phyloP scores from a whole-genome alignment of 1,140 invertebrate genomes.

The Palaemon carinicauda region DNA sequence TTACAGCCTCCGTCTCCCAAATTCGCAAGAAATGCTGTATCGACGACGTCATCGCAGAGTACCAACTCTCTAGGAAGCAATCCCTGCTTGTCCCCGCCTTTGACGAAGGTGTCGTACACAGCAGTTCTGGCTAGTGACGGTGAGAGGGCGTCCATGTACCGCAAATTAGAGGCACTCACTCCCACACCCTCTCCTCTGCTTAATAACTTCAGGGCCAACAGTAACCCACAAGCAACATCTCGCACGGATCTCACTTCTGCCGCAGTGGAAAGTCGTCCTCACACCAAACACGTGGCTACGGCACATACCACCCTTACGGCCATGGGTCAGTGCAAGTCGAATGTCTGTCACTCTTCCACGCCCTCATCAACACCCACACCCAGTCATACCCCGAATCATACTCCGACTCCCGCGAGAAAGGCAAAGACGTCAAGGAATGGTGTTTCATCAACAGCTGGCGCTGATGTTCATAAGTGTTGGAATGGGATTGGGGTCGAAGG shows the following conservation, averaged over 20 bases:
- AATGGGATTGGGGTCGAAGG: not conserved
- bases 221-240: not conserved
- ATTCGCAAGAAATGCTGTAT: not conserved
- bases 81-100: not conserved
- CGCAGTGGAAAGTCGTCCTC: not conserved
- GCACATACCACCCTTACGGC: not conserved
- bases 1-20: slow-evolving; percentile 12
- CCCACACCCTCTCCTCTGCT: slow-evolving; percentile 17
- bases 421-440: not conserved
- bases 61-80: not conserved
- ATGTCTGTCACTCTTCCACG: not conserved
- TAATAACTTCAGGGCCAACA: not conserved
- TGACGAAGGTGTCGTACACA: slow-evolving; percentile 4
- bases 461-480: no score
- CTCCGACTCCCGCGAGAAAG: not conserved
- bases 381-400: not conserved
- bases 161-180: not conserved
- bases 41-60: not conserved
- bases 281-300: not conserved
- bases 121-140: slow-evolving; percentile 16
- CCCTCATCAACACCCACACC: not conserved
- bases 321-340: not conserved
- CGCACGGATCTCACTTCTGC: not conserved
- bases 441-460: no score
- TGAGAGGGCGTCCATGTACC: not conserved